A percentile compares a stretch with the other conserved stretches of the same genome.
Conservation (phyloP, 1,140 invertebrate genomes). For the Drosophila athabasca region DNA sequence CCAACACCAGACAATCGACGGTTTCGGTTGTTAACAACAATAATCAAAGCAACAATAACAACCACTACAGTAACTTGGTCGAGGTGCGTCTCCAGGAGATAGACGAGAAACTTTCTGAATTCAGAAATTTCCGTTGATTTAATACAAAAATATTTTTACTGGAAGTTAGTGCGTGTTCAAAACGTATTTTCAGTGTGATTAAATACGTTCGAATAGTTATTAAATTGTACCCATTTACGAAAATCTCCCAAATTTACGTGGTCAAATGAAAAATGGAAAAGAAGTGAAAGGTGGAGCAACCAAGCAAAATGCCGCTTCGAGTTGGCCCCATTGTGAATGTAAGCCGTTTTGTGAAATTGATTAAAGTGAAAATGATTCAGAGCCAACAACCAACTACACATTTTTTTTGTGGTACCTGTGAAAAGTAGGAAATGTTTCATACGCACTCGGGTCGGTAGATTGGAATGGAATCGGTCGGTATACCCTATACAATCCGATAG, state of each 20-base stretch:
- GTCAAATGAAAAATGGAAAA: constrained; percentile 21
- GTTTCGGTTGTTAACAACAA: constrained; percentile 13
- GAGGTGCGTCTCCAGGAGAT: constrained; percentile 45
- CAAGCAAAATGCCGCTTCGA: constrained; percentile 31
- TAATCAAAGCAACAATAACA: constrained; percentile 29
- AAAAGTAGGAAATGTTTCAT: too few species aligned
- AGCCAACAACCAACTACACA: constrained; percentile 3
- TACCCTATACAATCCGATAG: background rate
- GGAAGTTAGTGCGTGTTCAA: too few species aligned
- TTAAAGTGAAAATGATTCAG: constrained; percentile 28
- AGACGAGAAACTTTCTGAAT: constrained; percentile 12
- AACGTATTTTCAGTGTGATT: too few species aligned
- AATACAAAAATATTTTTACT: too few species aligned
- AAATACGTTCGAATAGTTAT: too few species aligned
- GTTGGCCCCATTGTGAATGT: constrained; percentile 34
- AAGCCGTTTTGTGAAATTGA: constrained; percentile 37
- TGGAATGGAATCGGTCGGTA: too few species aligned
- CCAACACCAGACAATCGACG: constrained; percentile 33
- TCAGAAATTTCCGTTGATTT: too few species aligned
- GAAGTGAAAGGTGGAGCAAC: constrained; percentile 40
- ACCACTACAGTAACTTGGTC: constrained; percentile 36
- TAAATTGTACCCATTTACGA: too few species aligned
- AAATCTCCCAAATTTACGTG: too few species aligned
- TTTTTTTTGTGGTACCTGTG: too few species aligned
- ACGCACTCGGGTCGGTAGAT: too few species aligned